phyloP scores from a whole-genome alignment of 2,113 vertebrate genomes.

The Trochalopteron elliotii region DNA sequence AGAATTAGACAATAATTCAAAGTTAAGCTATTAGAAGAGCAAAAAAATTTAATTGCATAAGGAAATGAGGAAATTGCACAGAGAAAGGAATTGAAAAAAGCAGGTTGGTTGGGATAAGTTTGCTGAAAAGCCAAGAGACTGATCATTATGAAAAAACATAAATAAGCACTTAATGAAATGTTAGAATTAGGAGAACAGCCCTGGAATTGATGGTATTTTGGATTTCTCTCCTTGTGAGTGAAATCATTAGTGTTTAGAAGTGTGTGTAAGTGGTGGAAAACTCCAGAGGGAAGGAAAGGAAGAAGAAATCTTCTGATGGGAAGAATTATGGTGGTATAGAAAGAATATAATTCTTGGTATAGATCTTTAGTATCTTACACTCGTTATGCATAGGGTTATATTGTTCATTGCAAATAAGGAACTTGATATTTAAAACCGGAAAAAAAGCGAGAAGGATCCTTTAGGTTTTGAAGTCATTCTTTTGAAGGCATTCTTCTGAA shows the following conservation, averaged over 20 bases:
- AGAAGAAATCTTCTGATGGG: not conserved
- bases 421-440: not conserved
- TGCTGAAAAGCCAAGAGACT: not conserved
- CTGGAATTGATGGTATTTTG: not conserved
- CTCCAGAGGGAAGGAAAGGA: not conserved
- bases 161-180: not conserved
- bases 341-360: not conserved
- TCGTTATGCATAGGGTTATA: not conserved
- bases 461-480: not conserved
- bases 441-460: not conserved
- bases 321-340: not conserved
- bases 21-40: not conserved
- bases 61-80: too few relatives aligned
- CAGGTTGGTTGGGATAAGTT: not conserved
- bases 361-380: not conserved
- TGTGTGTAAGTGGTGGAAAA: not conserved
- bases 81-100: not conserved
- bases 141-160: not conserved
- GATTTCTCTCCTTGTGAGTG: not conserved
- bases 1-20: not conserved
- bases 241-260: not conserved
- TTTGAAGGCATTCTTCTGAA: not conserved
- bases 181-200: not conserved
- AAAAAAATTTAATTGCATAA: not conserved
- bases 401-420: not conserved